These are phyloP conservation scores for Silurus asotus DNA, from an alignment of 2,113 vertebrate species.

Conservation along the genomic window DNA sequence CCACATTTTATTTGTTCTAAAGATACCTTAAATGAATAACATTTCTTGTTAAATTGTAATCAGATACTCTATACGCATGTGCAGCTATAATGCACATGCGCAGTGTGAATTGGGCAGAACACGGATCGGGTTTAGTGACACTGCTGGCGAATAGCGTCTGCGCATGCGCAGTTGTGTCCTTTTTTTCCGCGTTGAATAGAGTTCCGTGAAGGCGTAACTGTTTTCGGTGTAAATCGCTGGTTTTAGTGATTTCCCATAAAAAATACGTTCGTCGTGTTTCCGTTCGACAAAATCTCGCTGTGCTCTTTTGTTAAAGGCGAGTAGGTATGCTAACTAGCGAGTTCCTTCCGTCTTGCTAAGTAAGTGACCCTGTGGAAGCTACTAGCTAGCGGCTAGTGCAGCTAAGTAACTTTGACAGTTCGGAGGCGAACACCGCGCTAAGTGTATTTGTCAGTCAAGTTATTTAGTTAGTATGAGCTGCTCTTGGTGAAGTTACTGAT, in stretches of 20 bases:
- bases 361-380: background rate
- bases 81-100: background rate
- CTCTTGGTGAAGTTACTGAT: background rate
- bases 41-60: background rate
- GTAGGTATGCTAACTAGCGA: background rate
- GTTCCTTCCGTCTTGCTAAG: background rate
- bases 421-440: background rate
- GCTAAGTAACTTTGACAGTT: constrained; percentile 31
- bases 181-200: background rate
- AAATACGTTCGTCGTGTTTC: background rate
- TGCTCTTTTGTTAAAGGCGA: background rate
- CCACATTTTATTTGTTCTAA: too few species aligned
- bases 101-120: background rate
- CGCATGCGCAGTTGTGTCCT: constrained; percentile 26
- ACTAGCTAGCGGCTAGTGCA: background rate
- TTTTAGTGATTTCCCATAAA: background rate
- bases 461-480: background rate
- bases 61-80: background rate
- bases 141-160: background rate
- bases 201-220: constrained; percentile 5
- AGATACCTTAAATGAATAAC: too few species aligned
- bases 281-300: background rate
- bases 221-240: background rate
- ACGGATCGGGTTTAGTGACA: background rate
- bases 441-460: background rate